phyloP scores from a whole-genome alignment of 1,140 invertebrate genomes.

The Gryon sp. region DNA sequence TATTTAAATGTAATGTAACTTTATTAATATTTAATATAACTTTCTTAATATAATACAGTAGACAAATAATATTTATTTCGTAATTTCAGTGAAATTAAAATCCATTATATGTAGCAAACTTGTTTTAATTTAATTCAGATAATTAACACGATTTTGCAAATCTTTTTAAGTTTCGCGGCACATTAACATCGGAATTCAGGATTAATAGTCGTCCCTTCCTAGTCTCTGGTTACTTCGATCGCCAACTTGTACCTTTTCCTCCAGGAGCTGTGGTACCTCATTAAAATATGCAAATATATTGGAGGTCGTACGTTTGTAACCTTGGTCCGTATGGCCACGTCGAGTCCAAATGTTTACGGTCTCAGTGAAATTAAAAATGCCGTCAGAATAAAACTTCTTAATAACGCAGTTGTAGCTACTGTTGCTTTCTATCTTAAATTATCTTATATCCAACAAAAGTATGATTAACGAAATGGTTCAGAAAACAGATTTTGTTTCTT shows the following conservation, averaged over 20 bases:
- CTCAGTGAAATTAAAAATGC: slow-evolving; percentile 78
- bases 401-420: slow-evolving; percentile 64
- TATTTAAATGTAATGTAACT: too few species aligned
- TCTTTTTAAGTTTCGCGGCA: slow-evolving; percentile 58
- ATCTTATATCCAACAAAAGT: too few species aligned
- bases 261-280: slow-evolving; percentile 72
- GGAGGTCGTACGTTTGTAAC: slow-evolving; percentile 67
- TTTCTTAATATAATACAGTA: too few species aligned
- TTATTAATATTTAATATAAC: too few species aligned
- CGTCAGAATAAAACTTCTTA: slow-evolving; percentile 73
- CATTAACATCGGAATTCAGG: slow-evolving; percentile 74
- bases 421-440: too few species aligned
- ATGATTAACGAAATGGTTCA: too few species aligned
- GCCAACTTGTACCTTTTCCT: slow-evolving; percentile 61
- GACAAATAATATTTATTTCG: too few species aligned
- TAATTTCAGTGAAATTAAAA: background rate
- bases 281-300: slow-evolving; percentile 79
- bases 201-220: slow-evolving; percentile 55
- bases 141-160: slow-evolving; percentile 29
- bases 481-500: too few species aligned
- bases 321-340: slow-evolving; percentile 43
- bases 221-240: slow-evolving; percentile 61
- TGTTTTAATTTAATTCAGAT: slow-evolving; percentile 10
- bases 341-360: slow-evolving; percentile 78
- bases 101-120: slow-evolving; percentile 5